Evolutionary conservation across 2,888 invertebrate species (phyloP).

Genomic region (Clitarchus hookeri): DNA sequence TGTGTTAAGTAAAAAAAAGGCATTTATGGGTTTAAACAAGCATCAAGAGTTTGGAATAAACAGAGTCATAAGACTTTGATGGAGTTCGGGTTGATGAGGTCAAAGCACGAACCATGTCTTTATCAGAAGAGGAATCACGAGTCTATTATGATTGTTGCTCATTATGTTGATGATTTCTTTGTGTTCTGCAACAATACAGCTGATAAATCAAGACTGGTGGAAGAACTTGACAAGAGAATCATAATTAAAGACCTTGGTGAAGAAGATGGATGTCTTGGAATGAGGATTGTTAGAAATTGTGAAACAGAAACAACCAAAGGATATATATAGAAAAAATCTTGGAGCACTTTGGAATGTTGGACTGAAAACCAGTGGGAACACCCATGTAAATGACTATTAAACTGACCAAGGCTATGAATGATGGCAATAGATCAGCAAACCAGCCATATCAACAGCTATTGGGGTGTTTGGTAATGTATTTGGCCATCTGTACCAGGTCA

Average conservation of each 20-base stretch:
- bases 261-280: neutral
- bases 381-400: neutral
- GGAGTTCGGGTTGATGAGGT: neutral
- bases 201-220: too few species aligned
- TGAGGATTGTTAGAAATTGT: neutral
- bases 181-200: neutral
- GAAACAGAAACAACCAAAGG: neutral
- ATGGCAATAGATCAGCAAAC: neutral
- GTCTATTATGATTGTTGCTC: neutral
- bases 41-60: constrained; percentile 1
- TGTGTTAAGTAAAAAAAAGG: neutral
- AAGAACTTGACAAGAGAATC: neutral
- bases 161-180: neutral
- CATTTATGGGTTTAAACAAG: neutral
- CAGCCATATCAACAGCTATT: neutral
- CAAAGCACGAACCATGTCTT: neutral
- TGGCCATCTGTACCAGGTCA: neutral
- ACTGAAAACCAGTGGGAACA: neutral
- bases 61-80: neutral
- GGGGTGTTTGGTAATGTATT: neutral
- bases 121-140: neutral
- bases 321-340: neutral
- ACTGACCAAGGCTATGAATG: neutral
- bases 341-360: neutral
- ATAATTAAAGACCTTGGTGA: neutral